A percentile compares a stretch with the other conserved stretches of the same genome.
Evolutionary conservation across 2,797 vertebrate species (phyloP).

Genomic region (Hyperoplus lanceolatus): DNA sequence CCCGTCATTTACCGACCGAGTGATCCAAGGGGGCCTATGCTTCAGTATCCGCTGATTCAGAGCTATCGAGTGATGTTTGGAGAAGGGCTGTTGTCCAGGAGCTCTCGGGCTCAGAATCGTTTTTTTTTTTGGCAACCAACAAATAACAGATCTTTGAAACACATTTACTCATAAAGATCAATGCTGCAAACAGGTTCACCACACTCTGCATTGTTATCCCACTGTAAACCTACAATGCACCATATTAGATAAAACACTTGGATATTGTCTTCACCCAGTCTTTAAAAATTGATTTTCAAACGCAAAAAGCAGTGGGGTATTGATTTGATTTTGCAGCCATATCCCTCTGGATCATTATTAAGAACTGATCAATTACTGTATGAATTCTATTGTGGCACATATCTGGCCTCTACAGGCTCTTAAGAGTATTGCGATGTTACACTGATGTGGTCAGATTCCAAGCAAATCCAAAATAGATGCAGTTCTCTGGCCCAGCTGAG

Average conservation of each 20-base stretch:
- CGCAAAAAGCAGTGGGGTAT: background rate
- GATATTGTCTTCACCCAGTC: background rate
- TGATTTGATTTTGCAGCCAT: conserved; percentile 15
- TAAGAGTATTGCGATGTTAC: conserved; percentile 7
- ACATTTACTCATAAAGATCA: background rate
- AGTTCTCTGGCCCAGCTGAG: conserved; percentile 16
- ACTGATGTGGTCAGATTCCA: conserved; percentile 14
- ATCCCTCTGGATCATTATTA: background rate
- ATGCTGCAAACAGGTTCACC: background rate
- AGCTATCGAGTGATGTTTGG: conserved; percentile 31
- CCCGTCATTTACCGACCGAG: background rate
- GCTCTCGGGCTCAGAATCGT: conserved; percentile 15
- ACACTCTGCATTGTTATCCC: background rate
- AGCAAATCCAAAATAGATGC: conserved; percentile 37
- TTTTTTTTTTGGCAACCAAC: conserved; percentile 21
- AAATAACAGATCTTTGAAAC: conserved; percentile 4
- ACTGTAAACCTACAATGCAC: background rate
- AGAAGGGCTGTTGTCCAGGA: conserved; percentile 27
- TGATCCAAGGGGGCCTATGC: conserved; percentile 17
- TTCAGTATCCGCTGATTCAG: conserved; percentile 27
- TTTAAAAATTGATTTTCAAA: conserved; percentile 13
- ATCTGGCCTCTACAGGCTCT: conserved; percentile 2
- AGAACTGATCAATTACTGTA: conserved; percentile 11
- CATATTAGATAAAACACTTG: background rate
- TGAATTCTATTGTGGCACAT: conserved; percentile 2